Percentiles rank a stretch among this genome's conserved stretches.
These are phyloP conservation scores for Bryconaethiops microstoma DNA, from an alignment of 2,797 vertebrate genomes.

Conservation along the genomic window DNA sequence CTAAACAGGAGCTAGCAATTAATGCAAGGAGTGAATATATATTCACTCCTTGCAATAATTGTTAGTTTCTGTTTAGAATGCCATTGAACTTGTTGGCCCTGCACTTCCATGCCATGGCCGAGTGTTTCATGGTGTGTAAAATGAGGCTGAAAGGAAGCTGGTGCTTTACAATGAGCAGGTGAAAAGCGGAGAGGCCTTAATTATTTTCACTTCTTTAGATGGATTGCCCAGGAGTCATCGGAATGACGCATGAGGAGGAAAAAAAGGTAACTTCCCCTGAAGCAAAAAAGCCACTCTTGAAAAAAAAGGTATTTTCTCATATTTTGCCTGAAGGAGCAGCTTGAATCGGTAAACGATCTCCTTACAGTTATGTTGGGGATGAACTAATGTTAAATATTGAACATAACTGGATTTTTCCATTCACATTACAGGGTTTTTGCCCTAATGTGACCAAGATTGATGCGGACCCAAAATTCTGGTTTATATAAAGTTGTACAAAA, in stretches of 20 bases:
- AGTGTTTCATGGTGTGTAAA: conserved; percentile 20
- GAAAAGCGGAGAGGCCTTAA: conserved; percentile 49
- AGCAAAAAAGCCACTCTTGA: conserved; percentile 29
- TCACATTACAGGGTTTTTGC: too few species aligned
- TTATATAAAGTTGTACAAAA: too few species aligned
- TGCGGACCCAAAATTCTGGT: not conserved
- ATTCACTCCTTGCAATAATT: not conserved
- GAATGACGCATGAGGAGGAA: conserved; percentile 27
- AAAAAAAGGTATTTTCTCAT: not conserved
- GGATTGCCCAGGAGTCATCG: conserved; percentile 40
- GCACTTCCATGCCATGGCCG: conserved; percentile 4
- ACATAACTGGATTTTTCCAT: too few species aligned
- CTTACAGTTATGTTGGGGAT: too few species aligned
- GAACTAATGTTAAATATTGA: too few species aligned
- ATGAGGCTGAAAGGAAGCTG: conserved; percentile 30
- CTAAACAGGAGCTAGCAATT: too few species aligned
- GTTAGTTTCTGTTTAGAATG: conserved; percentile 21
- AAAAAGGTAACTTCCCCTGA: conserved; percentile 28
- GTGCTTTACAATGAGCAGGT: conserved; percentile 39
- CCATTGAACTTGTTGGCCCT: conserved; percentile 32
- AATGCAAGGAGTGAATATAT: too few species aligned
- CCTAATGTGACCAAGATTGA: not conserved
- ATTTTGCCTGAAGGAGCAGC: too few species aligned
- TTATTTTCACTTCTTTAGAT: conserved; percentile 47
- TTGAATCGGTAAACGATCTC: too few species aligned